phyloP scores from a whole-genome alignment of 2,888 invertebrate species.

The Scaptomyza cyrtandrae region DNA sequence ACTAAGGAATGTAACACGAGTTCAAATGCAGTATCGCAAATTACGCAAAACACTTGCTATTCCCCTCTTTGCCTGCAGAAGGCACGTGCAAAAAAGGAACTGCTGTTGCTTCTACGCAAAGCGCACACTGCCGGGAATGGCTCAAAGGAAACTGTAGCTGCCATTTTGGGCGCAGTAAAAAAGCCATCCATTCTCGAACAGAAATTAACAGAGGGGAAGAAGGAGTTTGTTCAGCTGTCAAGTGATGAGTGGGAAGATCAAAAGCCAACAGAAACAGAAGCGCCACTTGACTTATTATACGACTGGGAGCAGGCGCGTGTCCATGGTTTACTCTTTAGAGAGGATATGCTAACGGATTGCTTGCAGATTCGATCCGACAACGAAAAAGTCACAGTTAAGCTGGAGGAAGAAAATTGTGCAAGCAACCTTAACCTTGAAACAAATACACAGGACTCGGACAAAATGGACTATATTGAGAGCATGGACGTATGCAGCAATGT shows the following conservation, averaged over 20 bases:
- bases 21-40: slow-evolving; percentile 86
- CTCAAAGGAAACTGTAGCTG: slow-evolving; percentile 84
- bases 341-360: slow-evolving; percentile 66
- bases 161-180: slow-evolving; percentile 85
- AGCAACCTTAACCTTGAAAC: slow-evolving; percentile 42
- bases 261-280: slow-evolving; percentile 70
- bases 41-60: slow-evolving; percentile 88
- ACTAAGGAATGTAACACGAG: slow-evolving; percentile 88
- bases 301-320: slow-evolving; percentile 86
- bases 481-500: slow-evolving; percentile 83
- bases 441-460: slow-evolving; percentile 74
- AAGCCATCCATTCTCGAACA: slow-evolving; percentile 90
- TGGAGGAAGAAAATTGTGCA: slow-evolving; percentile 50
- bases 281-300: slow-evolving; percentile 81
- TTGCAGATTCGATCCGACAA: slow-evolving; percentile 31
- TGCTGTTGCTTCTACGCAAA: slow-evolving; percentile 87
- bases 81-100: slow-evolving; percentile 89
- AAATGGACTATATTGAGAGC: slow-evolving; percentile 80
- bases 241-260: slow-evolving; percentile 78
- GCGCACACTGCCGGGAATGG: slow-evolving; percentile 86
- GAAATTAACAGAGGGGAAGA: slow-evolving; percentile 87
- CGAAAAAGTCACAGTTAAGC: slow-evolving; percentile 50
- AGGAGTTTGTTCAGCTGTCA: slow-evolving; percentile 68
- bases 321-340: slow-evolving; percentile 85
- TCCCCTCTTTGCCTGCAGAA: slow-evolving; percentile 93